Base-by-base conservation (phyloP, 2,113 vertebrate genomes). In the Embiotoca jacksoni region DNA sequence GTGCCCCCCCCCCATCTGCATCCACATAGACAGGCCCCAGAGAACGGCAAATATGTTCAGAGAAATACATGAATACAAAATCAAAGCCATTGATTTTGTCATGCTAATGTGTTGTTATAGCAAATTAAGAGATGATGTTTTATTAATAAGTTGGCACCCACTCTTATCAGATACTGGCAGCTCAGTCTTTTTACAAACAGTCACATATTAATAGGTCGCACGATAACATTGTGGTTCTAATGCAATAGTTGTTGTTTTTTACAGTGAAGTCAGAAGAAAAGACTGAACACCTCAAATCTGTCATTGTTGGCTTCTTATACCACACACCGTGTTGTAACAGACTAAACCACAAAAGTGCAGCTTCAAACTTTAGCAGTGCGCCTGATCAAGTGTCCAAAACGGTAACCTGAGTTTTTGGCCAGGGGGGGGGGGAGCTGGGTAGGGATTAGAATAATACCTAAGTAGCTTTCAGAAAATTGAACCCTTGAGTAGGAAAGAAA, bases 71-170 rank as follows among this genome's bases (percentile, higher is more conserved):
- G 91, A 94, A 93, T 93, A 90, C 76, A 75, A 83, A 91, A 93
- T 94, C 92, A 94, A 95, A 94, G 91, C 62, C 87, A 91, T 83
- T 92, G 89, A 93, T 94, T 91, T 88, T 89, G 84, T 92, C 85
- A 94, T 92, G 91, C 68, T 91, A 92, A 93, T 92, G 80, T 86
- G 79, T 84, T 91, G 89, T 92, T 85, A 92, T 85, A 89, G 83
- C 86, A 82, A 91, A 92, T 92, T 90, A 92, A 84, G 88, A 65
- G 78, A 69, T 87, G 75, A 88, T 93, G 91, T 92, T 89, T 92
- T 84, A 92, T 92, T 90, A 92, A 91, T 92, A 83, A 80, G 75
- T 52, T 74, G 64, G 72, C 2, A 37, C 59, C 67, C 33, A 11
- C 73, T 69, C 64, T 50, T 23, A 49, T 81, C 75, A 71, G 54